Conservation (phyloP, 2,113 vertebrate species). For the Oncorhynchus clarkii region DNA sequence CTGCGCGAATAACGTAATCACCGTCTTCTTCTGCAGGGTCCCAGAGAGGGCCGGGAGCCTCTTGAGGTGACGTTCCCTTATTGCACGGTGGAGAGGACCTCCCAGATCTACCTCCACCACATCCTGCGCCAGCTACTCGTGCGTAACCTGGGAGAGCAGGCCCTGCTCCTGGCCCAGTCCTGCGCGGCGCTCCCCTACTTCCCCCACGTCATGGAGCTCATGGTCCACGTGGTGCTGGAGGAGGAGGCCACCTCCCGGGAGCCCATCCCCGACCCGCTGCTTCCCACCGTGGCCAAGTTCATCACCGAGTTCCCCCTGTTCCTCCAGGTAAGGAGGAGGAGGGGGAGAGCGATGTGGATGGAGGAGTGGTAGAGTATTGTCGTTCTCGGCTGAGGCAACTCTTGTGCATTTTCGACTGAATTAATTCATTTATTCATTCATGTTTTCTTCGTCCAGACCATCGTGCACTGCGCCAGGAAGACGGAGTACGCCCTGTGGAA, state of each 20-base stretch:
- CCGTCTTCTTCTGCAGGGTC: slow-evolving; percentile 1
- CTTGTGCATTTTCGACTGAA: too few species aligned
- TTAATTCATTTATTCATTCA: too few species aligned
- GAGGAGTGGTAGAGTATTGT: too few species aligned
- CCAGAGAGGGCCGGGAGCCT: slow-evolving; percentile 71
- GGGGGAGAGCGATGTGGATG: too few species aligned
- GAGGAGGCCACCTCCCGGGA: slow-evolving; percentile 98
- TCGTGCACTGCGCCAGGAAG: slow-evolving; percentile 97
- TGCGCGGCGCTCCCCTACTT: slow-evolving; percentile 94
- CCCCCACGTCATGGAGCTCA: slow-evolving; percentile 95
- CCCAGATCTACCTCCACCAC: slow-evolving; percentile 99
- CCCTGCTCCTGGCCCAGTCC: slow-evolving; percentile 94
- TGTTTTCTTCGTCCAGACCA: slow-evolving; percentile 75
- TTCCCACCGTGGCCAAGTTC: slow-evolving; percentile 98
- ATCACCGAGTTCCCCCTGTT: slow-evolving; percentile 98
- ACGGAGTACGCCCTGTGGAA: slow-evolving; percentile 98
- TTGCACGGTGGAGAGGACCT: slow-evolving; percentile 95
- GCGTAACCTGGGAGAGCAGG: slow-evolving; percentile 95
- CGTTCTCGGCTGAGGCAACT: too few species aligned
- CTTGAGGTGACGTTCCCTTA: slow-evolving; percentile 92
- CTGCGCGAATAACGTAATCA: too few species aligned
- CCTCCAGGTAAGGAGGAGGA: slow-evolving; percentile 57
- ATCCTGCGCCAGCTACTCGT: slow-evolving; percentile 96
- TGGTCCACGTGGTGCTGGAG: slow-evolving; percentile 98
- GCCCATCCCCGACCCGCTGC: slow-evolving; percentile 96